Evolutionary conservation across 92 coral and sea anemone species (phyloP).

Genomic region (Actinernus sp.): DNA sequence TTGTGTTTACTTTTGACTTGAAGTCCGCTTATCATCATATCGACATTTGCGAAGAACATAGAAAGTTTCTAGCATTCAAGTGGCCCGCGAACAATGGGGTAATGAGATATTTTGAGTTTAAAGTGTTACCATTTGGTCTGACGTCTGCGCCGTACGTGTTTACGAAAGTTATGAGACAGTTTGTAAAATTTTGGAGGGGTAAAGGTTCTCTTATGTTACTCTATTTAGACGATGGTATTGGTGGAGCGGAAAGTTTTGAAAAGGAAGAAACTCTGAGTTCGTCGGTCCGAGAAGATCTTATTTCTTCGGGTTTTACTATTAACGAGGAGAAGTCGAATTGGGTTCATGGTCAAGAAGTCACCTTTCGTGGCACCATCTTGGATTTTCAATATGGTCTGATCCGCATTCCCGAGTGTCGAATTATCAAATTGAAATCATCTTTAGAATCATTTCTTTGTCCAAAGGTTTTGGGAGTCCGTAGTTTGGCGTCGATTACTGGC

Average conservation of each 20-base stretch:
- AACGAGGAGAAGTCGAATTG: constrained; percentile 45
- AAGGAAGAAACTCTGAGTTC: constrained; percentile 22
- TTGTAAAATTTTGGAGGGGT: constrained; percentile 56
- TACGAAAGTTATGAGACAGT: constrained; percentile 57
- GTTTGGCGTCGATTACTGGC: constrained; percentile 49
- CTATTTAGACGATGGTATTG: constrained; percentile 51
- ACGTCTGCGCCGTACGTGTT: constrained; percentile 57
- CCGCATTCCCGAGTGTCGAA: constrained; percentile 32
- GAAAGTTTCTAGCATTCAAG: constrained; percentile 40
- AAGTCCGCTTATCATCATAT: constrained; percentile 67
- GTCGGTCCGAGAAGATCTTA: constrained; percentile 31
- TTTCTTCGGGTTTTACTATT: constrained; percentile 51
- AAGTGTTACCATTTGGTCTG: constrained; percentile 53
- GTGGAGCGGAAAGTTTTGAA: constrained; percentile 11
- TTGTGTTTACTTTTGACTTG: constrained; percentile 46
- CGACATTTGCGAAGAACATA: constrained; percentile 64
- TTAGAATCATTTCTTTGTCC: constrained; percentile 13
- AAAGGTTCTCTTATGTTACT: constrained; percentile 8
- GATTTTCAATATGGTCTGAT: constrained; percentile 43
- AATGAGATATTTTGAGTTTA: constrained; percentile 33
- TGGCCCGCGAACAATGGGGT: constrained; percentile 33
- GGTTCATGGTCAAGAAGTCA: constrained; percentile 33
- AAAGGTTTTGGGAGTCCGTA: constrained; percentile 6
- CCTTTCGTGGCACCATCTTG: constrained; percentile 40
- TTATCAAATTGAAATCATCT: constrained; percentile 40